phyloP scores from a whole-genome alignment of 2,888 invertebrate genomes.

The Pandemis heparana region DNA sequence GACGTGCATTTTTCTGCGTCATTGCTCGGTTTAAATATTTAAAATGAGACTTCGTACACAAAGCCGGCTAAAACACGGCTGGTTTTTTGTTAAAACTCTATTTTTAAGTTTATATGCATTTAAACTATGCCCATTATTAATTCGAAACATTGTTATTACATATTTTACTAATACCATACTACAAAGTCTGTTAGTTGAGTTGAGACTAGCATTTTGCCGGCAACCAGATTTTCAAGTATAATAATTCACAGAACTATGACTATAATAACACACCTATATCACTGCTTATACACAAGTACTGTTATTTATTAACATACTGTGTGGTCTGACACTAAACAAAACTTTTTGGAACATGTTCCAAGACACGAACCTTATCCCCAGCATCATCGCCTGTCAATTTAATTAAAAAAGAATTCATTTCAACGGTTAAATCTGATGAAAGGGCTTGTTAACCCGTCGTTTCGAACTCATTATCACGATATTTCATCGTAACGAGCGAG shows the following conservation, averaged over 20 bases:
- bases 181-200: no score
- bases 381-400: slow-evolving; percentile 71
- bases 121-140: no score
- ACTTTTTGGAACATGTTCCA: not conserved
- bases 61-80: no score
- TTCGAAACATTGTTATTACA: no score
- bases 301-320: not conserved
- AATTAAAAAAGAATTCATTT: slow-evolving; percentile 69
- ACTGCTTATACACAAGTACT: not conserved
- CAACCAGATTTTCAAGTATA: not conserved
- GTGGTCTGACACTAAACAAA: slow-evolving; percentile 27
- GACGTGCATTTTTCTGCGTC: no score
- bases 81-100: no score
- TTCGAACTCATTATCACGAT: slow-evolving; percentile 68
- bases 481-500: slow-evolving; percentile 69
- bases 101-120: no score
- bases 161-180: no score
- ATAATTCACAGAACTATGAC: not conserved
- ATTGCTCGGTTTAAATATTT: no score
- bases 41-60: no score
- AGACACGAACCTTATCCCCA: slow-evolving; percentile 32
- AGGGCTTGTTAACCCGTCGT: slow-evolving; percentile 72
- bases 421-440: slow-evolving; percentile 66
- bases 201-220: not conserved
- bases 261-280: not conserved